phyloP scores from a whole-genome alignment of 2,797 vertebrate species.

The Enteromius argenteus region DNA sequence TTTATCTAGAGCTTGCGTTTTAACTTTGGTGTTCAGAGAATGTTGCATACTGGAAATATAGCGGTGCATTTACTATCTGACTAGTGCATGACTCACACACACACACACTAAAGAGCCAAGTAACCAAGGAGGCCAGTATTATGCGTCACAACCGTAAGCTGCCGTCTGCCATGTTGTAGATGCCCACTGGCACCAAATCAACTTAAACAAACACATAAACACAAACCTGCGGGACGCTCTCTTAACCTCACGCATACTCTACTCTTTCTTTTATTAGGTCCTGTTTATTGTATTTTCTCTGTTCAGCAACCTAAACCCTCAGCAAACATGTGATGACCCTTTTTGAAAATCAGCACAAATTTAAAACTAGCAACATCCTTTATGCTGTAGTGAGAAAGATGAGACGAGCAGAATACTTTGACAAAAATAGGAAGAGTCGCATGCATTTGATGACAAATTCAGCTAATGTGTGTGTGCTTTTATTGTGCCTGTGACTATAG shows the following conservation, averaged over 20 bases:
- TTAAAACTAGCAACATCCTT: neutral
- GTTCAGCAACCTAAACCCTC: conserved; percentile 11
- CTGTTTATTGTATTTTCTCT: neutral
- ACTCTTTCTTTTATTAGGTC: neutral
- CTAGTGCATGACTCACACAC: conserved; percentile 9
- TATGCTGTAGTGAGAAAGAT: neutral
- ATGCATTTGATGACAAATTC: neutral
- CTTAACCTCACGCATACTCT: neutral
- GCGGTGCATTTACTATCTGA: neutral
- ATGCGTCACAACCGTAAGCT: conserved; percentile 18
- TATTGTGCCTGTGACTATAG: neutral
- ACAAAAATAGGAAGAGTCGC: neutral
- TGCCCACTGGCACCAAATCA: conserved; percentile 33
- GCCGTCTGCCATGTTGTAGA: conserved; percentile 36
- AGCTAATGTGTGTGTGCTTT: neutral
- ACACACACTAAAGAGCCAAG: conserved; percentile 12
- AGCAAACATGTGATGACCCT: neutral
- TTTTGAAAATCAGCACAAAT: conserved; percentile 17
- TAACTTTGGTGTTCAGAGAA: neutral
- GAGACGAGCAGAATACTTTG: neutral
- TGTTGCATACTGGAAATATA: conserved; percentile 20
- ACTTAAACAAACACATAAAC: conserved; percentile 13
- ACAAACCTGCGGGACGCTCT: neutral
- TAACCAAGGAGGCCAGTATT: neutral
- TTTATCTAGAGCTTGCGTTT: neutral